phyloP scores from a whole-genome alignment of 2,888 invertebrate species.

The Heteromurus nitidus region DNA sequence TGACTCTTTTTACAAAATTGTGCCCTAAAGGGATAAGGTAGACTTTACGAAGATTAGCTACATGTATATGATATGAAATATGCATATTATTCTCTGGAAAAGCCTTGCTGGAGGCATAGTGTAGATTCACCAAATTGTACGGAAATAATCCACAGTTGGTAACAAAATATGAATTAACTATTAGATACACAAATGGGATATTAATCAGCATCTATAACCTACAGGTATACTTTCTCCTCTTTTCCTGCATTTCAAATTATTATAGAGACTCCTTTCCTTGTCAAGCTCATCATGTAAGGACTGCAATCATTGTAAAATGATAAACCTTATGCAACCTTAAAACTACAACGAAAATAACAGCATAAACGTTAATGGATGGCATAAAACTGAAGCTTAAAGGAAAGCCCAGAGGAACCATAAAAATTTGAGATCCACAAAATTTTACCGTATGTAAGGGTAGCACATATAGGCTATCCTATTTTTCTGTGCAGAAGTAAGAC shows the following conservation, averaged over 20 bases:
- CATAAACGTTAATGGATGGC: constrained; percentile 27
- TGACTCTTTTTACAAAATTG: too few species aligned
- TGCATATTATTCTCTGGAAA: too few species aligned
- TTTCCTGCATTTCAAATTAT: neutral
- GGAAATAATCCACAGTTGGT: neutral
- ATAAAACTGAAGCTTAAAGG: constrained; percentile 27
- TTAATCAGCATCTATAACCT: too few species aligned
- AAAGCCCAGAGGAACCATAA: constrained; percentile 37
- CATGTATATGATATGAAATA: too few species aligned
- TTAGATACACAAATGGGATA: too few species aligned
- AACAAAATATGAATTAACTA: neutral
- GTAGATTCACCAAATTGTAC: too few species aligned
- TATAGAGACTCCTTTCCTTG: constrained; percentile 9
- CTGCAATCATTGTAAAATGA: constrained; percentile 8
- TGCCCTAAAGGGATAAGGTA: too few species aligned
- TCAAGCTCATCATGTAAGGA: neutral
- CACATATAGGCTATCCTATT: too few species aligned
- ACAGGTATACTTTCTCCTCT: too few species aligned
- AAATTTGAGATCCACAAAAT: constrained; percentile 43
- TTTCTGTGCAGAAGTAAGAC: too few species aligned
- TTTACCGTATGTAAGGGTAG: neutral
- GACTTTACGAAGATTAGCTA: too few species aligned
- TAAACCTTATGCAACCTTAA: neutral
- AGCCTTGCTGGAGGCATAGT: too few species aligned
- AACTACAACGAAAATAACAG: constrained; percentile 16